Base-by-base conservation (phyloP, 2,797 vertebrate genomes). In the Lycodopsis pacificus region DNA sequence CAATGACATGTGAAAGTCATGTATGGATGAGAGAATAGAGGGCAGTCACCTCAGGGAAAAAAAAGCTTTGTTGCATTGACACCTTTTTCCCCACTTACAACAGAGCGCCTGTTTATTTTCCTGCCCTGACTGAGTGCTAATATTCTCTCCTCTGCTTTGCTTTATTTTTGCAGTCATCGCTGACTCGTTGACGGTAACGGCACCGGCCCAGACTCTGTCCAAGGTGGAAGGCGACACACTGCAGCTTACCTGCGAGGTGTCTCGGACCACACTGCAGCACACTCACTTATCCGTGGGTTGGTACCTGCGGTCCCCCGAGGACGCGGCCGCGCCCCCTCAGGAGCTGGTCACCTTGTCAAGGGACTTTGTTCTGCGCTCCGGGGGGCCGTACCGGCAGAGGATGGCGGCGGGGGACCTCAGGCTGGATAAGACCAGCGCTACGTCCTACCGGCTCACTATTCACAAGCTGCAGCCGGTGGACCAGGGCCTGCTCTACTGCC, bases 401-500 rank as follows among this genome's bases (percentile, higher is more conserved):
- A 97, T 97, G 78, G 95, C 95, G 20, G 96, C 96, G 0, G 98
- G 97, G 5, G 97, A 99, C 12, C 90, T 99, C 15, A 93, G 97
- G 66, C 86, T 99, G 91, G 98, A 99, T 91, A 99, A 98, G 89
- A 95, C 96, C 5, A 97, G 97, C 15, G 94, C 96, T 61, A 96
- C 95, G 15, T 91, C 96, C 65, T 98, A 96, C 86, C 96, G 96
- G 62, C 95, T 99, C 72, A 99, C 97, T 84, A 93, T 99, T 90
- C 98, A 97, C 90, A 97, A 96, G 92, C 94, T 99, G 68, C 98
- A 99, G 94, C 97, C 97, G 0, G 91, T 95, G 0, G 98, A 99
- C 93, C 97, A 98, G 87, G 98, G 98, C 38, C 95, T 97, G 88
- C 96, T 98, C 56, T 99, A 97, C 94, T 99, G 98, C 0, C 97